A percentile compares a stretch with the other conserved stretches of the same genome.
These are phyloP conservation scores for Oryzias curvinotus DNA, from an alignment of 2,113 vertebrate genomes.

Conservation along the genomic window DNA sequence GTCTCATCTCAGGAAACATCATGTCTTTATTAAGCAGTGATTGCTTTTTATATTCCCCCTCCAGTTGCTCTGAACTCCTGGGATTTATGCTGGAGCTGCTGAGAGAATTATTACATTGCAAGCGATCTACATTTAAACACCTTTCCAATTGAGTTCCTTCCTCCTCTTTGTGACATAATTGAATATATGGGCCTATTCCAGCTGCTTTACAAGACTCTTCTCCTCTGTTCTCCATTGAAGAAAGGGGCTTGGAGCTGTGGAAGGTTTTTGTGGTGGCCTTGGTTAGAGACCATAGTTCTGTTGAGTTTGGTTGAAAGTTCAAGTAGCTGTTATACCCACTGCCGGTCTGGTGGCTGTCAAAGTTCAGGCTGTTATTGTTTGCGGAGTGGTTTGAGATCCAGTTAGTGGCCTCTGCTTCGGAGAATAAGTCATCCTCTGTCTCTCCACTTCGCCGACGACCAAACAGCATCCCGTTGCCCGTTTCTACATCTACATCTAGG, in stretches of 20 bases:
- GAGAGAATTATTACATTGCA: conserved; percentile 40
- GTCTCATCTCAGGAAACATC: conserved; percentile 52
- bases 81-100: conserved; percentile 27
- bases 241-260: conserved; percentile 40
- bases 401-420: conserved; percentile 68
- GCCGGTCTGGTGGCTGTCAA: conserved; percentile 64
- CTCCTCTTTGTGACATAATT: conserved; percentile 59
- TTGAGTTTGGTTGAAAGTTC: conserved; percentile 63
- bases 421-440: conserved; percentile 56
- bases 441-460: conserved; percentile 47
- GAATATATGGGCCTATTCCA: conserved; percentile 62
- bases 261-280: conserved; percentile 65
- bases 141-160: conserved; percentile 35
- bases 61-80: conserved; percentile 22
- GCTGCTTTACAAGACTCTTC: conserved; percentile 31
- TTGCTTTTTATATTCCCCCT: conserved; percentile 37
- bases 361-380: conserved; percentile 85
- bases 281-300: conserved; percentile 59
- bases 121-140: conserved; percentile 36
- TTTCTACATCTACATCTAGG: conserved; percentile 66
- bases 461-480: conserved; percentile 59
- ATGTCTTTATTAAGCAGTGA: conserved; percentile 46
- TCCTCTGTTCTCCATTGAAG: conserved; percentile 37
- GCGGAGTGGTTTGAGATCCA: conserved; percentile 88
- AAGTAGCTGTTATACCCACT: conserved; percentile 64